Base-by-base conservation (phyloP, 2,797 vertebrate species). In the Poeciliopsis gracilis region DNA sequence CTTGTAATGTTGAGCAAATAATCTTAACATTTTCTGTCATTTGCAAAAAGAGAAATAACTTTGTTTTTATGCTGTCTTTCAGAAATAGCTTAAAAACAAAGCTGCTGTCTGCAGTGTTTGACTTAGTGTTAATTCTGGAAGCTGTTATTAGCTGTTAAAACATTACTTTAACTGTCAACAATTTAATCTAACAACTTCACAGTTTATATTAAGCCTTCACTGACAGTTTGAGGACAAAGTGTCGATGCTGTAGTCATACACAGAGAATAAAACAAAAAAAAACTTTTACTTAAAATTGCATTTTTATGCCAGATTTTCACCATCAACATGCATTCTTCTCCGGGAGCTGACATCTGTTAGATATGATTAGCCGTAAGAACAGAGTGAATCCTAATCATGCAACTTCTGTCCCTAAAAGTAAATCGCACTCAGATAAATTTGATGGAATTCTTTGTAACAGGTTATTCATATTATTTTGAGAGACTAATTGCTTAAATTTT, bases 151-250 rank as follows among this genome's bases (percentile, higher is more conserved):
- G 53, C 43, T 23, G 63, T 69, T 71, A 28, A 63, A 1, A 38
- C 46, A 38, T 57, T 66, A 57, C 36, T 78, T 72, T 10, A 77
- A 53, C 71, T 73, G 45, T 81, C 45, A 72, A 75, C 36, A 66
- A 4, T 83, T 73, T 75, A 75, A 82, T 80, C 73, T 71, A 13
- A 25, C 20, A 33, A 72, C 33, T 73, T 41, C 16, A 1, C 28
- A 82, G 51, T 43, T 23, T 79, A 71, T 25, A 43, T 57, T 59
- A 36, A 84, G 73, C 33, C 77, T 28, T 73, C 36, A 10, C 77
- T 82, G 80, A 81, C 51, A 78, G 36, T 82, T 82, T 80, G 51
- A 84, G 81, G 83, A 84, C 67, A 75, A 43, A 73, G 36, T 46
- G 45, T 78, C 6, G 2, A 71, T 75, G 41, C 23, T 33, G 7